Base-by-base conservation (phyloP, 1,140 invertebrate genomes). In the Fopius arisanus region DNA sequence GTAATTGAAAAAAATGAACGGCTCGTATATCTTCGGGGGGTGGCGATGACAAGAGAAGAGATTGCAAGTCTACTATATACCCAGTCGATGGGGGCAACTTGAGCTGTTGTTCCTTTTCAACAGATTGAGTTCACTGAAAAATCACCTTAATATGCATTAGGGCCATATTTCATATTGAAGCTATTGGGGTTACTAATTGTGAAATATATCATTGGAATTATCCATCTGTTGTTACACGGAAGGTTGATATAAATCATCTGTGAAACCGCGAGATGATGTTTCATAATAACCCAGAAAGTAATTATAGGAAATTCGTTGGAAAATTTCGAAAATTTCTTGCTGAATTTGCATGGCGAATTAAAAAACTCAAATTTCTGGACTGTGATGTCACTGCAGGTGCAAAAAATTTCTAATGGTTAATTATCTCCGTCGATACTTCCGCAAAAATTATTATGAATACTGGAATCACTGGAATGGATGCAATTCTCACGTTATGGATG, bases 1-100 rank as follows among this genome's bases (percentile, higher is more conserved):
- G 54, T 59, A 59, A 59, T 59, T 59, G 54, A 59, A 59, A 28
- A 59, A 59, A 23, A 59, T 59, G 6, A 59, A 28, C 23, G 23
- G 54, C 14, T 26, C 54, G 54, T 59, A 26, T 26, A 59, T 59
- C 54, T 59, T 59, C 21, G 23, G 19, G 21, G 54, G 23, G 19
- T 4, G 54, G 54, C 54, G 23, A 59, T 59, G 54, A 59, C 54
- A 59, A 59, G 54, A 59, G 54, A 14, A 59, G 54, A 59, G 54
- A 59, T 59, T 59, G 54, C 54, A 59, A 59, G 9, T 59, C 21
- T 59, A 23, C 54, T 59, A 26, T 59, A 59, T 21, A 26, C 21
- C 10, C 21, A 28, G 54, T 26, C 21, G 19, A 23, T 26, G 23
- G 23, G 54, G 54, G 54, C 7, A 23, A 26, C 54, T 59, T 59